A percentile compares a stretch with the other conserved stretches of the same genome.
phyloP scores from a whole-genome alignment of 1,140 invertebrate genomes.

The Zaprionus davidi region DNA sequence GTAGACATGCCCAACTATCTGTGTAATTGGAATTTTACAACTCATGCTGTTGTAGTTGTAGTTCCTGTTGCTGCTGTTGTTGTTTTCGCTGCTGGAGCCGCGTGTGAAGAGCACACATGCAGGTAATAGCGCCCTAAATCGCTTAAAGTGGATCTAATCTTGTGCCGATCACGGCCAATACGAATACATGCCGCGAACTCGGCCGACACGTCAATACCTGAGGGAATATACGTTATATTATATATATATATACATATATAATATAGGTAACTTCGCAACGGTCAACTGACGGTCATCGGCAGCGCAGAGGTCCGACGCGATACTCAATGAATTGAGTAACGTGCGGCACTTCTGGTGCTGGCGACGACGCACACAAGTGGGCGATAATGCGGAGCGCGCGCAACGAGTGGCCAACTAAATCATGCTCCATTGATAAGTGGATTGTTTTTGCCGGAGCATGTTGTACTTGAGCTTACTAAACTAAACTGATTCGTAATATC shows the following conservation, averaged over 20 bases:
- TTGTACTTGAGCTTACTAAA: constrained; percentile 11
- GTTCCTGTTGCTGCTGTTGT: constrained; percentile 6
- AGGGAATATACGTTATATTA: not conserved
- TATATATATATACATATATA: not conserved
- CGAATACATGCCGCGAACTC: not conserved
- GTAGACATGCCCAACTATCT: not conserved
- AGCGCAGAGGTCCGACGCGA: not conserved
- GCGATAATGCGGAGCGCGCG: not conserved
- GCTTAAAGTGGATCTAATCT: constrained; percentile 36
- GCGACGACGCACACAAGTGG: constrained; percentile 2
- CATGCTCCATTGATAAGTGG: constrained; percentile 45
- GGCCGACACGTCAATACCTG: not conserved
- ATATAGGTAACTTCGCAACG: constrained; percentile 15
- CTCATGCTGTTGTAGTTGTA: constrained; percentile 9
- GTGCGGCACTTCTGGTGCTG: constrained; percentile 22
- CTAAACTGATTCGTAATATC: constrained; percentile 7
- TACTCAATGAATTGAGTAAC: constrained; percentile 12
- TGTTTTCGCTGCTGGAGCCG: not conserved
- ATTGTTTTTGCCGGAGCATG: constrained; percentile 24
- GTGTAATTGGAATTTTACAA: constrained; percentile 16
- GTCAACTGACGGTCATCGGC: constrained; percentile 42
- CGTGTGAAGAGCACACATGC: constrained; percentile 24
- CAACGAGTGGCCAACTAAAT: constrained; percentile 24
- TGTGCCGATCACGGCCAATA: constrained; percentile 4
- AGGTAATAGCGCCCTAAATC: constrained; percentile 11